Conservation (phyloP, 2,888 invertebrate species). For the Drosophila atroscutellata region DNA sequence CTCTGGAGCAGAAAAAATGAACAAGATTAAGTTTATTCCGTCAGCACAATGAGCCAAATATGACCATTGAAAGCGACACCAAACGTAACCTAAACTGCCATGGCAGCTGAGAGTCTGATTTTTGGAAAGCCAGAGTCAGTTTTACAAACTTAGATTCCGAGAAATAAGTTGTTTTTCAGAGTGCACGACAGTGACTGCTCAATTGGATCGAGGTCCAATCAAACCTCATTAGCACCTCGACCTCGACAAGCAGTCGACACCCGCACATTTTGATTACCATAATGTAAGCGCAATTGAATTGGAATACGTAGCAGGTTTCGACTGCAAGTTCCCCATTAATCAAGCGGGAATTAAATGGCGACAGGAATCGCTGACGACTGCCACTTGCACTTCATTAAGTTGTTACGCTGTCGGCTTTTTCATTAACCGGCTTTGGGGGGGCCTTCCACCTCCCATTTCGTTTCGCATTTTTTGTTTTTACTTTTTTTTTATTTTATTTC, state of each 20-base stretch:
- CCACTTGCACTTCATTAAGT: conserved; percentile 51
- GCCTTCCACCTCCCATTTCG: conserved; percentile 1
- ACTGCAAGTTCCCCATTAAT: conserved; percentile 42
- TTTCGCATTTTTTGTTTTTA: conserved; percentile 8
- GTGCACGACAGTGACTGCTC: neutral
- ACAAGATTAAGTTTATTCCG: neutral
- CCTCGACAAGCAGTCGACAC: conserved; percentile 29
- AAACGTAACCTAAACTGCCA: neutral
- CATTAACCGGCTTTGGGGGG: conserved; percentile 49
- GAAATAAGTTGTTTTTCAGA: neutral
- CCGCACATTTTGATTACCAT: conserved; percentile 28
- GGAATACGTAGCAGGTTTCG: conserved; percentile 5
- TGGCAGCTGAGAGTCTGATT: too few relatives aligned
- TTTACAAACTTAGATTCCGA: neutral
- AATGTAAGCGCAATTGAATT: conserved; percentile 17
- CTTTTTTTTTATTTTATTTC: neutral
- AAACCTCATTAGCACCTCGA: conserved; percentile 35
- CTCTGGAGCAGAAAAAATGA: rapidly evolving
- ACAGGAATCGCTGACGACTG: conserved; percentile 49
- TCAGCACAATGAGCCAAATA: neutral
- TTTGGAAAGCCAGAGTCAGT: neutral
- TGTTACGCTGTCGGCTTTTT: conserved; percentile 44
- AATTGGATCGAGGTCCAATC: conserved; percentile 1
- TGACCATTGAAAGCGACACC: rapidly evolving
- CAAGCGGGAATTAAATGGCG: conserved; percentile 40